phyloP scores from a whole-genome alignment of 2,888 invertebrate species.

The Magallana nippona region DNA sequence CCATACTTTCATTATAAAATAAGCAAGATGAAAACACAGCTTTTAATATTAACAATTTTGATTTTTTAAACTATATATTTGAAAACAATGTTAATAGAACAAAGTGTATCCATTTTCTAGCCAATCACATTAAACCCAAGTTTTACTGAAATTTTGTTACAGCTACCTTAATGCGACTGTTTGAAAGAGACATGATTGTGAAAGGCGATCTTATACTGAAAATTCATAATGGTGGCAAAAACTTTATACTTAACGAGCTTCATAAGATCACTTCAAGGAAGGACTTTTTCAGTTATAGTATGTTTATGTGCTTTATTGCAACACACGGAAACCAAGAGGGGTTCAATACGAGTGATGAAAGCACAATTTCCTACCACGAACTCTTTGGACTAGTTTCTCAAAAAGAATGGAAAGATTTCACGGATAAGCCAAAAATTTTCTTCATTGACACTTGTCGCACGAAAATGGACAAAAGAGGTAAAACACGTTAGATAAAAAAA shows the following conservation, averaged over 20 bases:
- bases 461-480: slow-evolving; percentile 16
- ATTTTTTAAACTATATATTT: too few species aligned
- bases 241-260: neutral
- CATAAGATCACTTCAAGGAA: slow-evolving; percentile 10
- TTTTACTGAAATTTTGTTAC: neutral
- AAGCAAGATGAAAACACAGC: too few species aligned
- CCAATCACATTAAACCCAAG: too few species aligned
- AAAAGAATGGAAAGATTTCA: slow-evolving; percentile 15
- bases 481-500: too few species aligned
- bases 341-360: slow-evolving; percentile 1
- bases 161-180: neutral
- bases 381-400: neutral
- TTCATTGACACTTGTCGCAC: slow-evolving; percentile 14
- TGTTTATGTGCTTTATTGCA: slow-evolving; percentile 21
- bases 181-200: slow-evolving; percentile 17
- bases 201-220: slow-evolving; percentile 5
- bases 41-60: too few species aligned
- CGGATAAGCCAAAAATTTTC: slow-evolving; percentile 16
- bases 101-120: too few species aligned
- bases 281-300: slow-evolving; percentile 6
- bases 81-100: too few species aligned
- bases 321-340: neutral
- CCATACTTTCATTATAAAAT: too few species aligned
- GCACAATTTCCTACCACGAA: neutral
- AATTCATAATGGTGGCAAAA: slow-evolving; percentile 18